A percentile compares a stretch with the other conserved stretches of the same genome.
These are phyloP conservation scores for Oreocharis arfaki DNA, from an alignment of 2,113 vertebrate genomes.

Conservation along the genomic window DNA sequence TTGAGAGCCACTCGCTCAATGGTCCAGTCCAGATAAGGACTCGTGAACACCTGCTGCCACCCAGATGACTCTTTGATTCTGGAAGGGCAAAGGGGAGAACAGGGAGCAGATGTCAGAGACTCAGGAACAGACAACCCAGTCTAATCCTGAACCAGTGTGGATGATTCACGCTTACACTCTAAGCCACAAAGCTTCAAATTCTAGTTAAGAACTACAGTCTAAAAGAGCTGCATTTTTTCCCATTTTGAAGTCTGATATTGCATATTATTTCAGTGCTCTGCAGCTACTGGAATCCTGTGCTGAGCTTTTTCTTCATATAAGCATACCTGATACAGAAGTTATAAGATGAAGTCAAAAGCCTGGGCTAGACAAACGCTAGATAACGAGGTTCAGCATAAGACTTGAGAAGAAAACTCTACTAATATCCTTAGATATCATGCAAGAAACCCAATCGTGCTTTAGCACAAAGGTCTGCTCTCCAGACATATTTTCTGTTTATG, in stretches of 20 bases:
- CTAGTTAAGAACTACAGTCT: background rate
- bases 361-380: background rate
- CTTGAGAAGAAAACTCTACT: background rate
- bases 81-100: background rate
- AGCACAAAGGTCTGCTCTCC: background rate
- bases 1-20: slow-evolving; percentile 94
- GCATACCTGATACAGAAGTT: background rate
- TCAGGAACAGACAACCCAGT: background rate
- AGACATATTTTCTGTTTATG: background rate
- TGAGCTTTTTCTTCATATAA: background rate
- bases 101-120: background rate
- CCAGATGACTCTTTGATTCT: slow-evolving; percentile 98
- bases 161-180: background rate
- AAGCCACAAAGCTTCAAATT: background rate
- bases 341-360: background rate
- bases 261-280: background rate
- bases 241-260: background rate
- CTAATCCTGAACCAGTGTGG: background rate
- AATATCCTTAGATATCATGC: background rate
- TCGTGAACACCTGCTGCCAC: slow-evolving; percentile 97
- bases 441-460: background rate
- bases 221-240: background rate
- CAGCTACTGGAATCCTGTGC: background rate
- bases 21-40: slow-evolving; percentile 90
- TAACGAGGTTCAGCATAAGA: background rate